Evolutionary conservation across 2,113 vertebrate species (phyloP), one percentile per base, ranked within the genome.

Genomic region (Smithornis capensis): DNA sequence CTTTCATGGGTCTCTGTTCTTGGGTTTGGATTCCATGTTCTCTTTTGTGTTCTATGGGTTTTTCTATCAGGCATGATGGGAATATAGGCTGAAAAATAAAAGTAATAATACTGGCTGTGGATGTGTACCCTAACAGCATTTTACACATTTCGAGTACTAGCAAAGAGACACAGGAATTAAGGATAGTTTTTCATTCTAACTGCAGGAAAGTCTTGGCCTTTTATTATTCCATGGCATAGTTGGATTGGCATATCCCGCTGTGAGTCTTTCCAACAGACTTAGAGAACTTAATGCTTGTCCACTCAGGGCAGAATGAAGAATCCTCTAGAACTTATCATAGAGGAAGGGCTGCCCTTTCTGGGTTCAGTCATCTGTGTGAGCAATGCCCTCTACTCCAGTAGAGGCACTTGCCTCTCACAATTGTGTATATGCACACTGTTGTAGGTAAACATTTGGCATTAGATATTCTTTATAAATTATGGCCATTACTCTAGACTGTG

Each of bases 101-200:
- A 59, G 68, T 75, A 40, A 19, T 75, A 83, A 69, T 81, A 47
- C 69, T 90, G 62, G 60, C 81, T 88, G 78, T 64, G 53, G 64
- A 33, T 80, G 62, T 91, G 82, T 73, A 52, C 75, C 78, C 62
- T 94, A 82, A 74, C 40, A 57, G 37, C 75, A 55, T 81, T 68
- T 59, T 60, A 79, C 37, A 76, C 42, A 28, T 67, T 67, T 94
- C 49, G 95, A 90, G 65, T 31, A 24, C 42, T 49, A 71, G 78
- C 86, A 44, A 76, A 94, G 94, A 62, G 87, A 95, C 75, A 74
- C 74, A 89, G 87, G 93, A 94, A 91, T 71, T 80, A 78, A 89
- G 79, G 94, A 60, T 44, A 76, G 88, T 79, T 91, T 73, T 92
- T 96, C 85, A 87, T 84, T 89, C 44, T 81, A 84, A 82, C 37